phyloP scores from a whole-genome alignment of 2,888 invertebrate genomes.

The Ceriagrion tenellum region DNA sequence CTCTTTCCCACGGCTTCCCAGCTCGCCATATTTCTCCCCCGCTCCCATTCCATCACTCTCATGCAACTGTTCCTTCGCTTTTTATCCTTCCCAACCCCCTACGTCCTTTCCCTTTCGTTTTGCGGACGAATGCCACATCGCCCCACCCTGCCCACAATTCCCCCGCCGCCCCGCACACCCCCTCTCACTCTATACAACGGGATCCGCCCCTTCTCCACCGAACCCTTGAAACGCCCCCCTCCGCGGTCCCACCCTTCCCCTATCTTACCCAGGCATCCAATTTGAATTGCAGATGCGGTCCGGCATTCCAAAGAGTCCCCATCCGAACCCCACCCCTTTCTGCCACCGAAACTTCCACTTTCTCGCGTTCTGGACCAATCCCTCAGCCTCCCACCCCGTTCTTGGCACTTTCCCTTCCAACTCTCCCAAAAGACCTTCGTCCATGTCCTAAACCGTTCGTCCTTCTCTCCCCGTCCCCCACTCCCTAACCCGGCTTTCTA shows the following conservation, averaged over 20 bases:
- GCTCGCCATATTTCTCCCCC: neutral
- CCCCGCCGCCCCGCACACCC: neutral
- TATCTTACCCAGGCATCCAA: slow-evolving; percentile 15
- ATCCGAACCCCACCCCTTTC: neutral
- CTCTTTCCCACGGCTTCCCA: neutral
- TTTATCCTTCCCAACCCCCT: neutral
- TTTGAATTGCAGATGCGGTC: slow-evolving; percentile 59
- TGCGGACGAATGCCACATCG: neutral
- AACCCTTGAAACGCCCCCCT: neutral
- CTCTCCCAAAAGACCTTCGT: neutral
- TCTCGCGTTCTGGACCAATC: neutral
- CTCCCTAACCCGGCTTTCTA: neutral
- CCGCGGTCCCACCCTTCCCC: neutral
- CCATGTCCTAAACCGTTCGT: neutral
- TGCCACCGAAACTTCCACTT: neutral
- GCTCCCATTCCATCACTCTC: neutral
- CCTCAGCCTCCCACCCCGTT: neutral
- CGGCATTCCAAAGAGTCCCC: slow-evolving; percentile 6
- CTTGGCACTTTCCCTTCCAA: neutral
- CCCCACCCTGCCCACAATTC: neutral
- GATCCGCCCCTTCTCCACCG: no score
- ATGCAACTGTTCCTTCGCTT: neutral
- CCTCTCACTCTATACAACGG: no score
- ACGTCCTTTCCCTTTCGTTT: neutral
- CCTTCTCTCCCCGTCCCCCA: neutral